These are phyloP conservation scores for Cariama cristata DNA, from an alignment of 2,113 vertebrate species.

Conservation along the genomic window DNA sequence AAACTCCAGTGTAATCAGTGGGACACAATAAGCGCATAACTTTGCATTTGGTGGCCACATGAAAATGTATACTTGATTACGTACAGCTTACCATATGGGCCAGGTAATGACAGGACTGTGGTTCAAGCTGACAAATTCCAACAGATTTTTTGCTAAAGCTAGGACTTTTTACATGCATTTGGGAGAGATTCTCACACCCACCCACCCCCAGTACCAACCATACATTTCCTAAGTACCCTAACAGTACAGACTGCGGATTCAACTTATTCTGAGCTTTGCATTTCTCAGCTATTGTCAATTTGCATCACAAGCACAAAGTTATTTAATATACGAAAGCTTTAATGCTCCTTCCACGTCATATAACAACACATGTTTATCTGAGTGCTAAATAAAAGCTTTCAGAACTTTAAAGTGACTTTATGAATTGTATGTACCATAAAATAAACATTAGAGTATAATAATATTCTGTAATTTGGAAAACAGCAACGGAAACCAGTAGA, in stretches of 20 bases:
- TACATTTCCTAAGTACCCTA: neutral
- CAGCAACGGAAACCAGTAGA: slow-evolving; percentile 52
- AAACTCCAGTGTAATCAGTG: neutral
- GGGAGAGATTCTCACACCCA: neutral
- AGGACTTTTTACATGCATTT: neutral
- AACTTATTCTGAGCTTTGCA: slow-evolving; percentile 45
- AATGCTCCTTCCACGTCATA: slow-evolving; percentile 15
- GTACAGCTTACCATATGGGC: neutral
- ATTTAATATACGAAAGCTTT: slow-evolving; percentile 60
- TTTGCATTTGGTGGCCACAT: neutral
- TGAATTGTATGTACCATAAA: slow-evolving; percentile 64
- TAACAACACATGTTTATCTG: slow-evolving; percentile 50
- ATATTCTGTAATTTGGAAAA: slow-evolving; percentile 71
- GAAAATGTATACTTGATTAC: neutral
- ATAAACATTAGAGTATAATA: slow-evolving; percentile 73
- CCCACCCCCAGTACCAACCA: neutral
- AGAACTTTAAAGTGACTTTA: slow-evolving; percentile 71
- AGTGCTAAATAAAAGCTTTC: slow-evolving; percentile 69
- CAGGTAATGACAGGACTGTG: neutral
- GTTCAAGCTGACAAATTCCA: neutral
- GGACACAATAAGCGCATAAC: neutral
- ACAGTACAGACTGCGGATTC: neutral
- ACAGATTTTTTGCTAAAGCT: neutral
- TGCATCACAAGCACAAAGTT: slow-evolving; percentile 59
- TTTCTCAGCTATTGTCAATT: slow-evolving; percentile 54